Base-by-base conservation (phyloP, 1,140 invertebrate genomes). In the Anagrus nilaparvatae region DNA sequence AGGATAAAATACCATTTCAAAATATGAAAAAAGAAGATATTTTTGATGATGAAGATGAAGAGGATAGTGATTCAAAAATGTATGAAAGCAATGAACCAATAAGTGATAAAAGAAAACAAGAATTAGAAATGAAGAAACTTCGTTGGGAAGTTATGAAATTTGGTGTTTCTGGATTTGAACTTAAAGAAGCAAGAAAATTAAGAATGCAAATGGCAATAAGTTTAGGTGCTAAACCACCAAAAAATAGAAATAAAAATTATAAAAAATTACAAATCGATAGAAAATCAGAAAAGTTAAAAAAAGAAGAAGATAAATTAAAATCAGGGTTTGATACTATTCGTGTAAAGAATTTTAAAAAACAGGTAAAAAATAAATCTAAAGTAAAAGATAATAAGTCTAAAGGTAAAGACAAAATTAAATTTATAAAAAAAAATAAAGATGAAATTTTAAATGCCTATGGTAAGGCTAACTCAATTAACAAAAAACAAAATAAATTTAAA, bases 121-220 rank as follows among this genome's bases (percentile, higher is more conserved):
- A 74, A 50, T 51, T 73, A 17, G 71, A 77, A 44, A 77, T 80
- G 47, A 76, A 77, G 32, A 69, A 57, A 40, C 61, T 69, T 0
- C 67, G 73, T 38, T 67, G 73, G 52, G 79, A 82, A 49, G 63
- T 82, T 5, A 67, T 80, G 24, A 79, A 77, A 46, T 79, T 81
- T 55, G 78, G 73, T 33, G 76, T 76, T 48, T 70, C 71, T 34
- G 77, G 77, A 31, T 70, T 79, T 10, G 59, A 71, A 13, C 61
- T 67, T n/a, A 53, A 60, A 25, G 71, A 73, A 41, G 74, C 76
- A 46, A 60, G 65, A 29, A 60, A 74, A 60, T 74, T 75, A 37
- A 74, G 78, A 56, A 61, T 75, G 17, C 71, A 70, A 17, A 60
- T 78, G 16, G 68, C 75, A 8, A 63, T 81, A 18, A 75, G 71